Evolutionary conservation across 2,888 invertebrate genomes (phyloP).

Genomic region (Pseudoips prasinana): DNA sequence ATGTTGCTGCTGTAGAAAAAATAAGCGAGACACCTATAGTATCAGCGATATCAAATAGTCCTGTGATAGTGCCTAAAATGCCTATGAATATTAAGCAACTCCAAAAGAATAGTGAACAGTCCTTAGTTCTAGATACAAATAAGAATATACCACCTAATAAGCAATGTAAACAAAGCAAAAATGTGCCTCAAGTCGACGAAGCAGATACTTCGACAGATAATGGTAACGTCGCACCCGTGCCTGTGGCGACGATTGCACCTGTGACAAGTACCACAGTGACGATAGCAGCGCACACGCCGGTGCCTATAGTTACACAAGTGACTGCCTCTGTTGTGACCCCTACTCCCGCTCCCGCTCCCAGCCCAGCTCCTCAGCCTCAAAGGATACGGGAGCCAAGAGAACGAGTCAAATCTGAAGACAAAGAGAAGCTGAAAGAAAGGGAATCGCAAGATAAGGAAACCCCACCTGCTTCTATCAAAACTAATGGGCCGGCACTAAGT

Average conservation of each 20-base stretch:
- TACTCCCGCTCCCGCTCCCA: slow-evolving; percentile 14
- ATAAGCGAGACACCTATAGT: slow-evolving; percentile 83
- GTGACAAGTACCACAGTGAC: slow-evolving; percentile 16
- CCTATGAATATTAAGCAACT: slow-evolving; percentile 65
- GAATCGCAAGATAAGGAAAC: slow-evolving; percentile 38
- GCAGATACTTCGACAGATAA: slow-evolving; percentile 44
- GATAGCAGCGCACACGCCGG: slow-evolving; percentile 9
- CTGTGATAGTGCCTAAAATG: slow-evolving; percentile 83
- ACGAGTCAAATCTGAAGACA: slow-evolving; percentile 50
- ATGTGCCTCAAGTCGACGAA: slow-evolving; percentile 59
- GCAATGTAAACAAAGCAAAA: slow-evolving; percentile 56
- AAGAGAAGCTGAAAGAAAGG: slow-evolving; percentile 40
- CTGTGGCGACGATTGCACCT: slow-evolving; percentile 25
- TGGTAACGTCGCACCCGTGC: slow-evolving; percentile 19
- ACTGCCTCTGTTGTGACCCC: slow-evolving; percentile 15
- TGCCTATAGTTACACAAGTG: slow-evolving; percentile 8
- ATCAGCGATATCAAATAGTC: slow-evolving; percentile 86
- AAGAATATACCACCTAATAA: slow-evolving; percentile 58
- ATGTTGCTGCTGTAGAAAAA: slow-evolving; percentile 51
- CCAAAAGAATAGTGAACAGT: slow-evolving; percentile 65
- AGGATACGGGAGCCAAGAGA: slow-evolving; percentile 57
- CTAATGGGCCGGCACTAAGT: slow-evolving; percentile 58
- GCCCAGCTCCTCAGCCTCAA: slow-evolving; percentile 50
- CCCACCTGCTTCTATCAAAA: slow-evolving; percentile 26
- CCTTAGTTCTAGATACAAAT: slow-evolving; percentile 64